Evolutionary conservation across 2,888 invertebrate genomes (phyloP).

Genomic region (Oeneis ivallda): DNA sequence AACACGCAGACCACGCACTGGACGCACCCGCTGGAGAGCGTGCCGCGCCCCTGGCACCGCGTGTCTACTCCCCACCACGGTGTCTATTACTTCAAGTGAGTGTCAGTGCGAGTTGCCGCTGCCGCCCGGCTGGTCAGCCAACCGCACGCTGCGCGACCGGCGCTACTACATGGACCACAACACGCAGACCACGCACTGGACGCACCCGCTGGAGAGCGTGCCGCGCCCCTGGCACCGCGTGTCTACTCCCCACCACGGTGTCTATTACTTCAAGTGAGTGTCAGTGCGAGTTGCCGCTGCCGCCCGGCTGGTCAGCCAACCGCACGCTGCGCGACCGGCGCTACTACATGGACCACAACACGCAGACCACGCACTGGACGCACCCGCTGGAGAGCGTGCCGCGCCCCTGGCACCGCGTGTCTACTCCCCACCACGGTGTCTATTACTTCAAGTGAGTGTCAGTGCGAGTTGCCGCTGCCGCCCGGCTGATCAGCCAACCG

Average conservation of each 20-base stretch:
- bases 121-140: constrained; percentile 98
- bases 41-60: constrained; percentile 93
- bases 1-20: constrained; percentile 99
- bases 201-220: constrained; percentile 94
- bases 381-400: constrained; percentile 97
- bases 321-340: constrained; percentile 96
- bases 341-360: constrained; percentile 99
- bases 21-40: constrained; percentile 99
- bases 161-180: constrained; percentile 99
- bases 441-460: constrained; percentile 91
- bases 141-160: constrained; percentile 95
- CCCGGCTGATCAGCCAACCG: constrained; percentile 99
- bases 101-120: constrained; percentile 92
- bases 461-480: constrained; percentile 93
- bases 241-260: constrained; percentile 95
- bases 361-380: constrained; percentile 99
- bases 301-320: constrained; percentile 99
- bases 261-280: constrained; percentile 85
- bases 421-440: constrained; percentile 95
- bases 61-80: constrained; percentile 97
- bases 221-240: constrained; percentile 97
- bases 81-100: constrained; percentile 91
- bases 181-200: constrained; percentile 99
- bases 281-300: constrained; percentile 83
- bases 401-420: constrained; percentile 96